These are phyloP conservation scores for Chrysolina oricalcia DNA, from an alignment of 2,888 invertebrate genomes.

Conservation along the genomic window DNA sequence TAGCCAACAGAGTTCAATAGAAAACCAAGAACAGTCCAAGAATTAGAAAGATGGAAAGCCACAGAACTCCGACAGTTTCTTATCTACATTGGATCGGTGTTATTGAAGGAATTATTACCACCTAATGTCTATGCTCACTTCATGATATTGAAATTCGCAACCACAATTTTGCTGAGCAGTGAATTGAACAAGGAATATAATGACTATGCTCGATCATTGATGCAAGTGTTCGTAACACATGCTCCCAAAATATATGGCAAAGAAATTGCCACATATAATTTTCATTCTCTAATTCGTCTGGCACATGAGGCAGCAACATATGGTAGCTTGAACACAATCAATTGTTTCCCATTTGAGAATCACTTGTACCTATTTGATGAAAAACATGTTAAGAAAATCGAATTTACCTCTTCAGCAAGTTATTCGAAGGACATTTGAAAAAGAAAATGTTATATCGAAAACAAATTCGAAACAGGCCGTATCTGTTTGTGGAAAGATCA, in stretches of 20 bases:
- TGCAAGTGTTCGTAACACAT: conserved; percentile 32
- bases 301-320: too few species aligned
- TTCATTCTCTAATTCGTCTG: too few species aligned
- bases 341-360: too few species aligned
- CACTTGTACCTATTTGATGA: too few species aligned
- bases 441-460: not conserved
- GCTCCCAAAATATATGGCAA: too few species aligned
- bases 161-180: conserved; percentile 46
- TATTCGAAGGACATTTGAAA: not conserved
- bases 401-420: too few species aligned
- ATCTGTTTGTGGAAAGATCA: not conserved
- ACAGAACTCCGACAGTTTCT: conserved; percentile 56
- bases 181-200: conserved; percentile 46
- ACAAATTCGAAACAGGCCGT: not conserved
- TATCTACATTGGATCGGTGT: conserved; percentile 34
- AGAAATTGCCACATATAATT: too few species aligned
- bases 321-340: too few species aligned
- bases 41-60: conserved; percentile 55
- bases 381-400: too few species aligned
- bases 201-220: conserved; percentile 17
- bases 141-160: conserved; percentile 49
- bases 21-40: conserved; percentile 54
- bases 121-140: conserved; percentile 47
- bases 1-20: conserved; percentile 58
- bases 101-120: conserved; percentile 39